Conservation (phyloP, 2,797 vertebrate genomes). For the Muraenolepis orangiensis region DNA sequence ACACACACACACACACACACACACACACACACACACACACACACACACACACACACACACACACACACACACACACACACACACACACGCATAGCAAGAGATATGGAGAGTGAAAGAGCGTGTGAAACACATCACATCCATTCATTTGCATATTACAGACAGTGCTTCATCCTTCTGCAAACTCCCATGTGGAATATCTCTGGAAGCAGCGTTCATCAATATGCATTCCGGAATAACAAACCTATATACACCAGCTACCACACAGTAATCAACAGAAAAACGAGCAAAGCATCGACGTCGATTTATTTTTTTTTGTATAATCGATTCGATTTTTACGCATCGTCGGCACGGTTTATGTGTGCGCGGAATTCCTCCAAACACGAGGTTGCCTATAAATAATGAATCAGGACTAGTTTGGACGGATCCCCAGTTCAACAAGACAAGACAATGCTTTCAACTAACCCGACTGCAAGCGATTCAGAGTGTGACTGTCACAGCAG, state of each 20-base stretch:
- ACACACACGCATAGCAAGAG: not conserved
- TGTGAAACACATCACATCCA: not conserved
- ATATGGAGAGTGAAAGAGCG: not conserved
- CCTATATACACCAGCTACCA: not conserved
- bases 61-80: not conserved
- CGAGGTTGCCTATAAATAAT: constrained; percentile 31
- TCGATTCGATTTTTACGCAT: not conserved
- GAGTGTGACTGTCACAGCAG: not conserved
- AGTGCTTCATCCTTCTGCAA: not conserved
- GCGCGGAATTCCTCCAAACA: constrained; percentile 26
- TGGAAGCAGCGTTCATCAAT: not conserved
- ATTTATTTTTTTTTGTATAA: not conserved
- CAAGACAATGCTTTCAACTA: constrained; percentile 28
- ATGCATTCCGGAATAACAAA: not conserved
- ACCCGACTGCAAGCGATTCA: constrained; percentile 21
- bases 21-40: constrained; percentile 12
- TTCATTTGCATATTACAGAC: not conserved
- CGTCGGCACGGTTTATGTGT: not conserved
- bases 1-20: constrained; percentile 6
- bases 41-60: too few species aligned
- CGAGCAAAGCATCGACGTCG: not conserved
- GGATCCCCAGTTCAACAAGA: constrained; percentile 22
- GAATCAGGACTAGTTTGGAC: constrained; percentile 20
- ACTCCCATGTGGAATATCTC: not conserved
- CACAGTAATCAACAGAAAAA: not conserved